A percentile compares a stretch with the other conserved stretches of the same genome.
phyloP scores from a whole-genome alignment of 2,888 invertebrate species.

The Adela reaumurella region DNA sequence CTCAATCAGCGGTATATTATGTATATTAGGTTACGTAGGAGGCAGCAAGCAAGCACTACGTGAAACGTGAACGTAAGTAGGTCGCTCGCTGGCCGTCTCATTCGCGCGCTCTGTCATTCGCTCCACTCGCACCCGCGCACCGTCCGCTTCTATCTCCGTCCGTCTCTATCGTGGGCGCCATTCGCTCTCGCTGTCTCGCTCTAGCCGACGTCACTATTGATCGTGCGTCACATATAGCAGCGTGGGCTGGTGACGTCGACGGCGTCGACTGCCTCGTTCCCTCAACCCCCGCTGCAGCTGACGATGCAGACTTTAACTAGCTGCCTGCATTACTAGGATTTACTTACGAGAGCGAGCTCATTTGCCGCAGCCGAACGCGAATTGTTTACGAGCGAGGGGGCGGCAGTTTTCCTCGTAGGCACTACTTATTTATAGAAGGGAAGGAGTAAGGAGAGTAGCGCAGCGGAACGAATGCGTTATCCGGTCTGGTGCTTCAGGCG shows the following conservation, averaged over 20 bases:
- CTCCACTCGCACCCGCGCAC: slow-evolving; percentile 34
- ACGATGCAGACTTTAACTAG: too few relatives aligned
- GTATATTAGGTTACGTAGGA: too few relatives aligned
- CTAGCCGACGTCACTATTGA: slow-evolving; percentile 50
- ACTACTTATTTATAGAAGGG: neutral
- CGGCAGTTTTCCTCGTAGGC: neutral
- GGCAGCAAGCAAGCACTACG: slow-evolving; percentile 35
- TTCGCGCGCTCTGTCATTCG: slow-evolving; percentile 10
- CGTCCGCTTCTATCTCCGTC: slow-evolving; percentile 1
- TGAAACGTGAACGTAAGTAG: slow-evolving; percentile 51
- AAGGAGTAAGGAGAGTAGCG: neutral
- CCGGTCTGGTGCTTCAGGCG: neutral
- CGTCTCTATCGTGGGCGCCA: slow-evolving; percentile 11
- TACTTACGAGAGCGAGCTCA: too few relatives aligned
- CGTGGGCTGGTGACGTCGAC: slow-evolving; percentile 34
- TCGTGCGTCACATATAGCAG: slow-evolving; percentile 44
- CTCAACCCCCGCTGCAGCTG: too few relatives aligned
- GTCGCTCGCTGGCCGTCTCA: slow-evolving; percentile 11
- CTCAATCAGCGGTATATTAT: slow-evolving; percentile 28
- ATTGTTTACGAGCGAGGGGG: too few relatives aligned
- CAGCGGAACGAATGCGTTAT: neutral
- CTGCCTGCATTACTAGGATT: too few relatives aligned
- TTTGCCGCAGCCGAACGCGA: too few relatives aligned
- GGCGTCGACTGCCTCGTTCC: neutral
- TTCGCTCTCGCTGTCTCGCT: slow-evolving; percentile 9